These are phyloP conservation scores for Bombus terrestris DNA, from an alignment of 1,140 invertebrate species.

Conservation along the genomic window DNA sequence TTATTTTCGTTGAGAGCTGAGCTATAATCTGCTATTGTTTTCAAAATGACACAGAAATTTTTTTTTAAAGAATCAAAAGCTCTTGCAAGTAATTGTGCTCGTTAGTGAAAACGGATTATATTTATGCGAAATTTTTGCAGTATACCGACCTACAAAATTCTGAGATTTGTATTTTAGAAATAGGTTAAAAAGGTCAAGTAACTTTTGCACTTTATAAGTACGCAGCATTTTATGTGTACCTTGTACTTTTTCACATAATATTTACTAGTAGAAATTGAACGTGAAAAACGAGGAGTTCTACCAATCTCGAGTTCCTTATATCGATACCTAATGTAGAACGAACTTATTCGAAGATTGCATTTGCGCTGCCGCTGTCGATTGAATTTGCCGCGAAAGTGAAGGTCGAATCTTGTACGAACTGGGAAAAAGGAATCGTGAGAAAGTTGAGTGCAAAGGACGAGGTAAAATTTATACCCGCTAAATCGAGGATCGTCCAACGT, in stretches of 20 bases:
- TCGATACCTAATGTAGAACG: constrained; percentile 17
- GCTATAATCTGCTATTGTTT: too few relatives aligned
- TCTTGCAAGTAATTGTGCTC: too few relatives aligned
- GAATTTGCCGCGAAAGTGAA: constrained; percentile 19
- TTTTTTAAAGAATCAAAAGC: too few relatives aligned
- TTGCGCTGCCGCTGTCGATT: not conserved
- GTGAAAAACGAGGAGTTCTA: not conserved
- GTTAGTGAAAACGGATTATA: too few relatives aligned
- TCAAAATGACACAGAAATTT: too few relatives aligned
- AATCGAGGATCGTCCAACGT: constrained; percentile 58
- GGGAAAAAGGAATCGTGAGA: not conserved
- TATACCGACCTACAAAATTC: too few relatives aligned
- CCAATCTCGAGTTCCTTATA: not conserved
- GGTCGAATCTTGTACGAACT: not conserved
- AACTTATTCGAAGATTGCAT: constrained; percentile 34
- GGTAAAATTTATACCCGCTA: constrained; percentile 58
- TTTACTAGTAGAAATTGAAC: not conserved
- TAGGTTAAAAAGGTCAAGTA: too few relatives aligned
- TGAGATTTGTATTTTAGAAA: too few relatives aligned
- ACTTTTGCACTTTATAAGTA: too few relatives aligned
- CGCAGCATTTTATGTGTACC: too few relatives aligned
- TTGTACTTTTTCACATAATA: not conserved
- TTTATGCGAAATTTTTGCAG: too few relatives aligned
- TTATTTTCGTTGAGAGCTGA: too few relatives aligned
- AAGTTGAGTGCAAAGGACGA: not conserved